Evolutionary conservation across 64 coral and sea anemone species (phyloP), one percentile per base, ranked within the genome.

Genomic region (Orbicella faveolata): DNA sequence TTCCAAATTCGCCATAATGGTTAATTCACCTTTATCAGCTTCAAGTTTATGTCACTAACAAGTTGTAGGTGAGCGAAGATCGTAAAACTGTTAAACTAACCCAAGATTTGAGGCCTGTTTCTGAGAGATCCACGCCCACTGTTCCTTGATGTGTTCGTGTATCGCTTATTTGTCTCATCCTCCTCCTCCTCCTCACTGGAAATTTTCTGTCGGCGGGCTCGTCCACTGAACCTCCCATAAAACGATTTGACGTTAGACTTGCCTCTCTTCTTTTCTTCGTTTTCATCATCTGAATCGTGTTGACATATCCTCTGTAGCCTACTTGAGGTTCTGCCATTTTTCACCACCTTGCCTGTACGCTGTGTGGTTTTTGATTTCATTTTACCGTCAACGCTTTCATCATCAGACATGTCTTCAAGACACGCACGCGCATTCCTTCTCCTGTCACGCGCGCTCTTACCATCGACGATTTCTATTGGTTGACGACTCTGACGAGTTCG

Each of bases 321-420:
- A n/a, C 54, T 63, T 15, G 61, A 34, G 10, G 63, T 51, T 25
- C 55, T 64, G 3, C n/a, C 76, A 3, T 52, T 78, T 53, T 17
- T 19, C 12, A 39, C 19, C 41, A 39, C 48, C 41, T 78, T 53
- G 3, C 75, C 75, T 18, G 16, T 17, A 74, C 72, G 2, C 13
- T 15, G n/a, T 48, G 3, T 55, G 53, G 6, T 8, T 26, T 80
- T 80, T 2, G 51, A 30, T 17, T 55, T 89, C 13, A 12, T 75
- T 54, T 54, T 55, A 7, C 61, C 78, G n/a, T 30, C 78, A 55
- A 61, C 52, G 44, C 88, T 90, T 6, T 89, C 87, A 13, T 88
- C 76, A 77, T 78, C 78, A 36, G 88, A 89, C 25, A 61, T 30
- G 23, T 55, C 78, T 67, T 83, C 61, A 14, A 55, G 53, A 15